These are phyloP conservation scores for Proterorhinus semilunaris DNA, from an alignment of 2,113 vertebrate species.

Conservation along the genomic window DNA sequence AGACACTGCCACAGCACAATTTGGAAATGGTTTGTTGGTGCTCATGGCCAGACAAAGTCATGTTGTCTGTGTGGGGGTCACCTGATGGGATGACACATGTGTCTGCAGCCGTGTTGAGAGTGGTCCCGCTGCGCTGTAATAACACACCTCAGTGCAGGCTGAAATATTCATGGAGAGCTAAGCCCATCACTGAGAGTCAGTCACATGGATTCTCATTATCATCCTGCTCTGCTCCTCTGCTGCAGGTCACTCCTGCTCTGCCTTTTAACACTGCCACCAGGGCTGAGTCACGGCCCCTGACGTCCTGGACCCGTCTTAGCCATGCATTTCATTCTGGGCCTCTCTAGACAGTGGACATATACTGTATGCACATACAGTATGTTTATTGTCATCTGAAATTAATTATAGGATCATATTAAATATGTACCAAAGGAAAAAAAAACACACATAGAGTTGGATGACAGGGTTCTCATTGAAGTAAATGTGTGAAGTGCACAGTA, in stretches of 20 bases:
- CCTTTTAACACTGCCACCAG: conserved; percentile 42
- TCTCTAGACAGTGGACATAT: background rate
- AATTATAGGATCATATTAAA: background rate
- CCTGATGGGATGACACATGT: conserved; percentile 65
- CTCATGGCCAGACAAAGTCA: conserved; percentile 32
- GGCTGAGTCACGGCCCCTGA: conserved; percentile 36
- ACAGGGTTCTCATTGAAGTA: too few species aligned
- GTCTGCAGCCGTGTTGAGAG: conserved; percentile 65
- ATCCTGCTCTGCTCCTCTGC: conserved; percentile 44
- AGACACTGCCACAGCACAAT: conserved; percentile 47
- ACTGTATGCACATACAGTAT: background rate
- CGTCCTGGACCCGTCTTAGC: conserved; percentile 16
- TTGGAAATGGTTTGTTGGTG: conserved; percentile 41
- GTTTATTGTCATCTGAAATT: background rate
- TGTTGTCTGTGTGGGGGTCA: conserved; percentile 37
- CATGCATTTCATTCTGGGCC: background rate
- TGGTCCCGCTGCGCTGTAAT: conserved; percentile 69
- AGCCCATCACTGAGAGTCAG: conserved; percentile 65
- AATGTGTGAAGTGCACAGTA: background rate
- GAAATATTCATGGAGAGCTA: conserved; percentile 77
- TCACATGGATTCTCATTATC: conserved; percentile 71
- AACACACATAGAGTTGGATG: conserved; percentile 10
- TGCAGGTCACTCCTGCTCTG: conserved; percentile 62
- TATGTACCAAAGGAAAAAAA: background rate
- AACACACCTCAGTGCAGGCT: conserved; percentile 72